Evolutionary conservation across 2,888 invertebrate species (phyloP).

Genomic region (Hypsopygia costalis): DNA sequence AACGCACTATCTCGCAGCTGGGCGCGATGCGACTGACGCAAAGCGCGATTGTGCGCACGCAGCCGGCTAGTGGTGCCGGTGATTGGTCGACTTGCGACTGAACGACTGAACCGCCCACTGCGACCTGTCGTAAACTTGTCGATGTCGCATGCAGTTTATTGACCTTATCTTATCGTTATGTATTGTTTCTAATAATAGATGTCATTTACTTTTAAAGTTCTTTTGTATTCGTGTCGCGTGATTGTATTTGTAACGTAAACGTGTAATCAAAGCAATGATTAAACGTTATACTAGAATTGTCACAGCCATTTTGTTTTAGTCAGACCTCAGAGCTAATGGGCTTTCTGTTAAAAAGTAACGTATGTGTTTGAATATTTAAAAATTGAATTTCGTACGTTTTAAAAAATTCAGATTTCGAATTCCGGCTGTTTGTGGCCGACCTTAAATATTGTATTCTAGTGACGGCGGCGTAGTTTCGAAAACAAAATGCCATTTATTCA

Average conservation of each 20-base stretch:
- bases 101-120: constrained; percentile 35
- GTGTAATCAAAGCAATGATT: too few species aligned
- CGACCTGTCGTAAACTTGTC: constrained; percentile 30
- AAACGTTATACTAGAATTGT: too few species aligned
- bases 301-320: too few species aligned
- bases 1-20: constrained; percentile 36
- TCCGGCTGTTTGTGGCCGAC: too few species aligned
- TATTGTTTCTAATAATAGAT: constrained; percentile 3
- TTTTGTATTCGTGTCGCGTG: not conserved
- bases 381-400: too few species aligned
- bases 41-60: constrained; percentile 32
- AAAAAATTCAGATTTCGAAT: too few species aligned
- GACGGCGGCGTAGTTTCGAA: too few species aligned
- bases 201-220: not conserved
- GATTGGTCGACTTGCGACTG: constrained; percentile 26
- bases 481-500: too few species aligned
- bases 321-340: too few species aligned
- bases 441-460: too few species aligned
- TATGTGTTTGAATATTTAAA: too few species aligned
- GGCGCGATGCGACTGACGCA: constrained; percentile 46
- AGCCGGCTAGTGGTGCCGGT: constrained; percentile 16
- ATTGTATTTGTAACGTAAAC: not conserved
- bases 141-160: constrained; percentile 2
- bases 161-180: not conserved
- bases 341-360: too few species aligned